These are phyloP conservation scores for Chionomys nivalis DNA, from an alignment of 2,113 vertebrate species.

Conservation along the genomic window DNA sequence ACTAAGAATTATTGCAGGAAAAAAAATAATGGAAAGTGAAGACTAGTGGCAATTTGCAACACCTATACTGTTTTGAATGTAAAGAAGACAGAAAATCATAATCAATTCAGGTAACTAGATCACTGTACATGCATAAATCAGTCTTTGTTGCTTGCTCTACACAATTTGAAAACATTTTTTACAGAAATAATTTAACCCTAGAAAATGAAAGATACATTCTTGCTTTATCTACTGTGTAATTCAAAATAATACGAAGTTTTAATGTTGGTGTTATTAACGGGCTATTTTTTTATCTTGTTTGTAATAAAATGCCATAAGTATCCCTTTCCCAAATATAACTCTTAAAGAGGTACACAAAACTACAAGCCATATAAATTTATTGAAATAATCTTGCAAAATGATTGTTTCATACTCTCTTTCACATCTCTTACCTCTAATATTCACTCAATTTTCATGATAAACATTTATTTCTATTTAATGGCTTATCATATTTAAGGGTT, in stretches of 20 bases:
- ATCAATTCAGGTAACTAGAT: too few relatives aligned
- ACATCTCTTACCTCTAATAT: not conserved
- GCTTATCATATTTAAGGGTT: not conserved
- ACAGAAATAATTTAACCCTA: too few relatives aligned
- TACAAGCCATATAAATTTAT: not conserved
- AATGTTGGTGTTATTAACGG: not conserved
- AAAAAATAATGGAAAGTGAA: too few relatives aligned
- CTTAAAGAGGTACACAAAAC: too few relatives aligned
- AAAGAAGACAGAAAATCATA: too few relatives aligned
- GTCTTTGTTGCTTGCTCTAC: too few relatives aligned
- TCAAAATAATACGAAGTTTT: not conserved
- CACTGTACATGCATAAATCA: too few relatives aligned
- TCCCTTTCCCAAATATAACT: not conserved
- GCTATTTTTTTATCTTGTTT: not conserved
- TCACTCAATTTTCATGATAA: not conserved
- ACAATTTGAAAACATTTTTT: too few relatives aligned
- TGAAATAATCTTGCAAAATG: not conserved
- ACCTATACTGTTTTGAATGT: too few relatives aligned
- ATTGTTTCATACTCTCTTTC: not conserved
- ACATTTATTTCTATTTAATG: not conserved
- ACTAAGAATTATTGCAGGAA: too few relatives aligned
- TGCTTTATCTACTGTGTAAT: not conserved
- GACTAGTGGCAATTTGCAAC: too few relatives aligned
- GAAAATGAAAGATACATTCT: too few relatives aligned
- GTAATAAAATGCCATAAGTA: not conserved